phyloP scores from a whole-genome alignment of 2,888 invertebrate species.

The Patella ulyssiponensis region DNA sequence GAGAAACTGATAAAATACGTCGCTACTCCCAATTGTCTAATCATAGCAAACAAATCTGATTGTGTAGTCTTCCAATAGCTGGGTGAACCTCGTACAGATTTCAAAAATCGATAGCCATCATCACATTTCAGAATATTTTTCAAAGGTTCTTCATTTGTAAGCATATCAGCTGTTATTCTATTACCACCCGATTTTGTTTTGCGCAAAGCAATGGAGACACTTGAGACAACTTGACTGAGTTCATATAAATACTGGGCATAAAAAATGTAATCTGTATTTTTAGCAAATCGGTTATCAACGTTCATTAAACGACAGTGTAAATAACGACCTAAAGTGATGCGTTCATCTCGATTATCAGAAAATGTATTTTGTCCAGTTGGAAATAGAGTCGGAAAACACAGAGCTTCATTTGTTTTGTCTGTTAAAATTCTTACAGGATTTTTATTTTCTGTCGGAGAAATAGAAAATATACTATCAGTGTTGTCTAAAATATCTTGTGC shows the following conservation, averaged over 20 bases:
- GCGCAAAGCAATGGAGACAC: slow-evolving; percentile 6
- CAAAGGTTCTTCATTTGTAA: slow-evolving; percentile 18
- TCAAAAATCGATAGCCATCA: slow-evolving; percentile 29
- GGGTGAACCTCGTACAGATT: slow-evolving; percentile 23
- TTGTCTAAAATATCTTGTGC: slow-evolving; percentile 17
- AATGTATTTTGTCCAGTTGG: slow-evolving; percentile 23
- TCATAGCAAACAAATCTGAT: slow-evolving; percentile 40
- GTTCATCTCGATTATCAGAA: slow-evolving; percentile 13
- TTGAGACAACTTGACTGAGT: slow-evolving; percentile 22
- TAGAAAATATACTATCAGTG: slow-evolving; percentile 24
- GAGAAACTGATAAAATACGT: slow-evolving; percentile 38
- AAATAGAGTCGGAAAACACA: slow-evolving; percentile 30
- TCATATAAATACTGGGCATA: slow-evolving; percentile 31
- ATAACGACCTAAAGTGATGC: slow-evolving; percentile 19
- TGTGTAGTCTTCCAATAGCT: slow-evolving; percentile 8
- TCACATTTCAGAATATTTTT: slow-evolving; percentile 16
- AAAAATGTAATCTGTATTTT: slow-evolving; percentile 27
- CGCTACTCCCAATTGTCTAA: slow-evolving; percentile 42
- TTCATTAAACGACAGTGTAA: slow-evolving; percentile 22
- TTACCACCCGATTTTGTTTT: slow-evolving; percentile 17
- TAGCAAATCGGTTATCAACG: slow-evolving; percentile 25
- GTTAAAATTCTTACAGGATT: slow-evolving; percentile 25
- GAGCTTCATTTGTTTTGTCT: slow-evolving; percentile 24
- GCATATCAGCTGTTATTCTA: slow-evolving; percentile 19
- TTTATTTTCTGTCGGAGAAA: slow-evolving; percentile 34